These are phyloP conservation scores for Trichopria drosophilae DNA, from an alignment of 2,888 invertebrate species.

Conservation along the genomic window DNA sequence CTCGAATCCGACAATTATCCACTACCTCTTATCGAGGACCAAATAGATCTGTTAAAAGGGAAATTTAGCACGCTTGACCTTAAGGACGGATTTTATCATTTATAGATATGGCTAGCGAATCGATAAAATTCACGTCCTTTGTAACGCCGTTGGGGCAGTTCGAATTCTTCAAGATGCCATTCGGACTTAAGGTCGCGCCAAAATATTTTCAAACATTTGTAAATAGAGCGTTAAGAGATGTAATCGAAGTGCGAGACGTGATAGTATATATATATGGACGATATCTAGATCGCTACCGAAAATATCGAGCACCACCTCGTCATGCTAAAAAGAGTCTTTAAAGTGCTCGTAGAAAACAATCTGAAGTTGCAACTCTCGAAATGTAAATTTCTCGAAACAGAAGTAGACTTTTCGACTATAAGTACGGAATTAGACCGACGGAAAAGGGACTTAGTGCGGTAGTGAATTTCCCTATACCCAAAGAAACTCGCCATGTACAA, in stretches of 20 bases:
- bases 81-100: too few species aligned
- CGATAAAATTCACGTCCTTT: too few species aligned
- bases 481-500: background rate
- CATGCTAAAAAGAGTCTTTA: slow-evolving; percentile 9
- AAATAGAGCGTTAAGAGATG: too few species aligned
- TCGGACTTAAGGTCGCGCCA: slow-evolving; percentile 22
- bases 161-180: slow-evolving; percentile 25
- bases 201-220: too few species aligned
- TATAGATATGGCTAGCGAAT: too few species aligned
- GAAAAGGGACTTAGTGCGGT: slow-evolving; percentile 30
- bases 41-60: too few species aligned
- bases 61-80: too few species aligned
- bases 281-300: slow-evolving; percentile 18
- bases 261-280: too few species aligned
- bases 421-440: background rate
- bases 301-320: slow-evolving; percentile 20
- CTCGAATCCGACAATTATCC: too few species aligned
- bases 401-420: slow-evolving; percentile 33
- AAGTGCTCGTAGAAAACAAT: slow-evolving; percentile 1
- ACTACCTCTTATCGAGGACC: too few species aligned
- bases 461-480: background rate
- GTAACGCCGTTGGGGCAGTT: slow-evolving; percentile 13
- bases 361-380: too few species aligned
- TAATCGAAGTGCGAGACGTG: too few species aligned
- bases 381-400: slow-evolving; percentile 30